A percentile compares a stretch with the other conserved stretches of the same genome.
Evolutionary conservation across 1,140 invertebrate genomes (phyloP).

Genomic region (Panulirus ornatus): DNA sequence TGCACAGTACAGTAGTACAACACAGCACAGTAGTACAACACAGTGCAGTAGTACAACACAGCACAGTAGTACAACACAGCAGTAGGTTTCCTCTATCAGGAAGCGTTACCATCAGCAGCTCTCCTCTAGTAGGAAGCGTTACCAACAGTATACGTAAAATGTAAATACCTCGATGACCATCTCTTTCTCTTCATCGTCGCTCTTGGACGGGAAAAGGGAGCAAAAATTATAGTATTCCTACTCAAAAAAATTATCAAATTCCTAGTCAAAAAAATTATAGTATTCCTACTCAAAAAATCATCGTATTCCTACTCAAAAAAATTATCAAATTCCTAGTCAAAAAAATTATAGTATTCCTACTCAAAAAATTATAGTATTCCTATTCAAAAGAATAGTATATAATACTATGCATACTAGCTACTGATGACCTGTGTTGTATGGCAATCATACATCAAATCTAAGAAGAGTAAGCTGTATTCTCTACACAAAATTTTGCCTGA

Average conservation of each 20-base stretch:
- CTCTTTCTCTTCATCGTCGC: conserved; percentile 71
- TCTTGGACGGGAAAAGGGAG: conserved; percentile 51
- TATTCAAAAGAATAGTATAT: conserved; percentile 35
- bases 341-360: no score
- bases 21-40: neutral
- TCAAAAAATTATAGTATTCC: conserved; percentile 23
- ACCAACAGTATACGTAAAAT: conserved; percentile 1
- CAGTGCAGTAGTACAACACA: no score
- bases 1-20: no score
- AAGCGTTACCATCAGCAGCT: no score
- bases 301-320: conserved; percentile 31
- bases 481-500: no score
- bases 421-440: no score
- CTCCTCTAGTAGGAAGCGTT: conserved; percentile 27
- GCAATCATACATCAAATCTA: no score
- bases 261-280: no score
- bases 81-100: no score
- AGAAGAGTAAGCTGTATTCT: no score
- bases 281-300: no score
- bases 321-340: neutral
- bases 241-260: neutral
- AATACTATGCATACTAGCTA: no score
- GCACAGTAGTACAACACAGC: neutral
- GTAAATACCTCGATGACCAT: conserved; percentile 66
- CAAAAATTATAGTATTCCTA: conserved; percentile 34